Conservation (phyloP, 2,888 invertebrate species). For the Aspidapion aeneum region DNA sequence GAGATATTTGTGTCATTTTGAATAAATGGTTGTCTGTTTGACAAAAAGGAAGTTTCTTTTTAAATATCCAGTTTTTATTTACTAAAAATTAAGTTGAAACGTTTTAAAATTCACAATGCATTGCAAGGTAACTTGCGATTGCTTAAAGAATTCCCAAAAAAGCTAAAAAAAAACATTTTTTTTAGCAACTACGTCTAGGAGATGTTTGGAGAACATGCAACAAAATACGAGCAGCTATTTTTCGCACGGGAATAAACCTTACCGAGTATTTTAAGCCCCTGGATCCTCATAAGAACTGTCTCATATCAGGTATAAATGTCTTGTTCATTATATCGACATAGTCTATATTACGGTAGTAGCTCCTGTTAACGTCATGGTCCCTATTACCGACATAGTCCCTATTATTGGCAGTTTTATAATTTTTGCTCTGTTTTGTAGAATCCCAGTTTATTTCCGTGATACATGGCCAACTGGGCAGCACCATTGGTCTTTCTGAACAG, state of each 20-base stretch:
- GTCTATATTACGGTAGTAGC: no score
- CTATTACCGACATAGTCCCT: no score
- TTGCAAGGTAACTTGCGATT: slow-evolving; percentile 34
- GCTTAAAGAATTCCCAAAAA: background rate
- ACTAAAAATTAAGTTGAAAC: background rate
- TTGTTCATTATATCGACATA: no score
- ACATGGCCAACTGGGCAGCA: slow-evolving; percentile 61
- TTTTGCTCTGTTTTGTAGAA: slow-evolving; percentile 50
- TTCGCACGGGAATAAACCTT: slow-evolving; percentile 67
- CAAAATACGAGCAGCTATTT: slow-evolving; percentile 73
- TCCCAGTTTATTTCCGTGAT: slow-evolving; percentile 70
- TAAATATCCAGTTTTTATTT: background rate
- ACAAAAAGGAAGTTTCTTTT: background rate
- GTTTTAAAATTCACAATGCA: slow-evolving; percentile 30
- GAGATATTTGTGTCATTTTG: no score
- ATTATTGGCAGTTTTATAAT: background rate
- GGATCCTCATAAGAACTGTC: slow-evolving; percentile 64
- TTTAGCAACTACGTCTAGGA: slow-evolving; percentile 51
- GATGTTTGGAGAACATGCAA: slow-evolving; percentile 78
- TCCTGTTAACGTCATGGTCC: no score
- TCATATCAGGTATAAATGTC: slow-evolving; percentile 67
- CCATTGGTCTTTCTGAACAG: slow-evolving; percentile 65
- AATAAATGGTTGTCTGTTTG: background rate
- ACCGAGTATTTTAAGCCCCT: slow-evolving; percentile 67
- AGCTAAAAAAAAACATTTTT: slow-evolving; percentile 13